These are phyloP conservation scores for Andrena bicolor DNA, from an alignment of 2,888 invertebrate genomes.

Conservation along the genomic window DNA sequence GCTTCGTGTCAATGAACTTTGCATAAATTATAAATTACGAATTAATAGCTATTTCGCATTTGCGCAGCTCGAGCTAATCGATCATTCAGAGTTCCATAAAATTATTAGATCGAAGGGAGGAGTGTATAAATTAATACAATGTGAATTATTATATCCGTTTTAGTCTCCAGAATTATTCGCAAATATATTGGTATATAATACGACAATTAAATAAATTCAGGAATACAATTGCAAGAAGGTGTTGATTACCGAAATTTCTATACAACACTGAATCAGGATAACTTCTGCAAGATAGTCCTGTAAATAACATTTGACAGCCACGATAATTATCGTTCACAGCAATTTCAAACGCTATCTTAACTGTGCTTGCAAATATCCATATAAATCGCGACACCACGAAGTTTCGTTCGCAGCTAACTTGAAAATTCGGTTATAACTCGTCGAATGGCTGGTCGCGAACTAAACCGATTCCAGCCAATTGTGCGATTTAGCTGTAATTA, in stretches of 20 bases:
- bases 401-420: conserved; percentile 24
- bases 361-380: conserved; percentile 17
- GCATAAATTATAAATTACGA: no score
- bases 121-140: no score
- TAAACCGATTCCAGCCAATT: conserved; percentile 44
- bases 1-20: no score
- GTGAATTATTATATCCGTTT: no score
- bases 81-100: no score
- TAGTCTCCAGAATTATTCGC: no score
- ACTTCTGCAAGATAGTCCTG: background rate
- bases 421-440: conserved; percentile 54
- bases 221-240: no score
- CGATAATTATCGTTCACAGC: background rate
- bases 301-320: background rate
- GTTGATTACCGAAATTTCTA: background rate
- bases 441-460: conserved; percentile 40
- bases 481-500: conserved; percentile 53
- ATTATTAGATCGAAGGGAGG: no score
- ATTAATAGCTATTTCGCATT: no score
- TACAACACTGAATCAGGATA: background rate
- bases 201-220: no score
- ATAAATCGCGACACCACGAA: conserved; percentile 27
- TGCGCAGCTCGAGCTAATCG: no score
- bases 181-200: no score
- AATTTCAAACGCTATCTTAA: background rate